Base-by-base conservation (phyloP, 2,888 invertebrate genomes). In the Nasonia oneida region DNA sequence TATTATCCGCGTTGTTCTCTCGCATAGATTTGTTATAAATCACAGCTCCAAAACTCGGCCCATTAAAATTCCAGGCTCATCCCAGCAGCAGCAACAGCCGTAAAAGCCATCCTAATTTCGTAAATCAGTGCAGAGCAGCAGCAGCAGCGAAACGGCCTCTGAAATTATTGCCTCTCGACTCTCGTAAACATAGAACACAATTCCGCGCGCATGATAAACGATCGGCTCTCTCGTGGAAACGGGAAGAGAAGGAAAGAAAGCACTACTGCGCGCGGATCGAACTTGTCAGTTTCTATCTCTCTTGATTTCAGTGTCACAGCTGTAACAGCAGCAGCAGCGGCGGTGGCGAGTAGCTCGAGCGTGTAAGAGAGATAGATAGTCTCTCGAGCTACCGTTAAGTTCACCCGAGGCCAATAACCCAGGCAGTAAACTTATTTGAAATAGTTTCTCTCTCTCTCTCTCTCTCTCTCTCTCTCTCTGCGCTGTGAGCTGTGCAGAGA, bases 381-480 rank as follows among this genome's bases (percentile, higher is more conserved):
- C n/a, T 61, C 57, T 61, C 67, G 78, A 76, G 70, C 91, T 90
- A 91, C 92, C 91, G 92, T 92, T 92, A 91, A 91, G 92, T 92
- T 92, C 92, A 92, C 89, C 89, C 87, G 92, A 92, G 92, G 92
- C 90, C 92, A 92, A 92, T 92, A 92, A 92, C 92, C 92, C 90
- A 91, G 85, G 89, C 90, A 87, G 89, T 90, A 90, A 91, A 91
- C 92, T 92, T 91, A 92, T 92, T 92, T 91, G 91, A 91, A 91
- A 91, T 91, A 90, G 91, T 88, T 90, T 87, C 88, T 88, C 83
- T 78, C 70, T 73, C 5, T 57, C 15, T 73, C 61, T 89, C 83
- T 78, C 74, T 88, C 83, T 78, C 74, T 87, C 88, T 88, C 83
- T 78, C 74, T 73, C 5, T 57, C 15, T 73, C 61, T 89, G 88